phyloP scores from a whole-genome alignment of 2,113 vertebrate species.

The Gallinago jamesoni region DNA sequence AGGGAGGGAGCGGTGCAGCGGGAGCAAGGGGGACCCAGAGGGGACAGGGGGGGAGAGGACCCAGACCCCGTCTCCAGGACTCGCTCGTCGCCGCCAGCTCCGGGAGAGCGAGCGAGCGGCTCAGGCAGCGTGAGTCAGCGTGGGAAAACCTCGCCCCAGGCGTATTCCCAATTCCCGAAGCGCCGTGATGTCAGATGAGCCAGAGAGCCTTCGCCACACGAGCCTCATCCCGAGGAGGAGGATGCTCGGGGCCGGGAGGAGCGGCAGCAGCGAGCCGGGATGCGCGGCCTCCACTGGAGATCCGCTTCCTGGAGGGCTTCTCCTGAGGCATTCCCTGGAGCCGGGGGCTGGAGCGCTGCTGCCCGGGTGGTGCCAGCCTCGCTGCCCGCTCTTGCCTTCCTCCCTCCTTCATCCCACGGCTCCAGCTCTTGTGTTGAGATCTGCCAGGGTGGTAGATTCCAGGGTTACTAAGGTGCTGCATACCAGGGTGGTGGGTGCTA shows the following conservation, averaged over 20 bases:
- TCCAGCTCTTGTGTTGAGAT: neutral
- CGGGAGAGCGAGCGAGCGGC: neutral
- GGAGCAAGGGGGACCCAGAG: neutral
- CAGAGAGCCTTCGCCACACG: rapidly evolving
- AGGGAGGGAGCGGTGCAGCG: neutral
- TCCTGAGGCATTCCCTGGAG: neutral
- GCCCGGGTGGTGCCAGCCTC: neutral
- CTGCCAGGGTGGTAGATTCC: no score
- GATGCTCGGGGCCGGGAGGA: neutral
- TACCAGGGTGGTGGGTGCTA: neutral
- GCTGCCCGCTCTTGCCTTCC: neutral
- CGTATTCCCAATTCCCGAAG: neutral
- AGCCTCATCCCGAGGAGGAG: neutral
- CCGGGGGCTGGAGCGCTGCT: rapidly evolving
- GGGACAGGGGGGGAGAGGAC: neutral
- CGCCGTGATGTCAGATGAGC: neutral
- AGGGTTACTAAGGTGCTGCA: no score
- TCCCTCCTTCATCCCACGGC: neutral
- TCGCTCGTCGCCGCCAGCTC: neutral
- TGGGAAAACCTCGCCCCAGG: conserved; percentile 30
- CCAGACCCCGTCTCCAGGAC: neutral
- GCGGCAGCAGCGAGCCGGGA: rapidly evolving
- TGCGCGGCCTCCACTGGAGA: neutral
- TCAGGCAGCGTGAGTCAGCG: conserved; percentile 49
- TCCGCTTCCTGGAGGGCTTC: neutral